Evolutionary conservation across 2,797 vertebrate genomes (phyloP).

Genomic region (Sciurus vulgaris): DNA sequence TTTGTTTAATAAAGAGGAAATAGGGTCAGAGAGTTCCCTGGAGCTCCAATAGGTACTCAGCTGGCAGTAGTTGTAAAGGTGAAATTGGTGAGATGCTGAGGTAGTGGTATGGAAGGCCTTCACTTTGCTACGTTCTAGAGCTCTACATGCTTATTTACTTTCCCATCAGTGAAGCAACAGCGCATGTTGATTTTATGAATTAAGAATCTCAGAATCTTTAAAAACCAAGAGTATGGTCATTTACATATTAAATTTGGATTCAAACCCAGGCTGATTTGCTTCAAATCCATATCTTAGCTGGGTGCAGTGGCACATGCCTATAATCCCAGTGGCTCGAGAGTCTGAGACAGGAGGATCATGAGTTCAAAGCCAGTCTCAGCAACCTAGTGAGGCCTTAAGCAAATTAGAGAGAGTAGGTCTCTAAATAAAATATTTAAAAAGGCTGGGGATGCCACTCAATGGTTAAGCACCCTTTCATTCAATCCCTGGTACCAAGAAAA

Average conservation of each 20-base stretch:
- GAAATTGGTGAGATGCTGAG: background rate
- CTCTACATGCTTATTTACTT: background rate
- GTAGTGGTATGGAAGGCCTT: background rate
- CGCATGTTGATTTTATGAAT: background rate
- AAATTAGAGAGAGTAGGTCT: too few species aligned
- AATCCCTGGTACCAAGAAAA: too few species aligned
- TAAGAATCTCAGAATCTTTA: background rate
- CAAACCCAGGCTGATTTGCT: background rate
- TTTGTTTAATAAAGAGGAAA: background rate
- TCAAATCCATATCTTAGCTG: background rate
- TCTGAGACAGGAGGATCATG: too few species aligned
- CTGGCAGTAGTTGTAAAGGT: fast-evolving
- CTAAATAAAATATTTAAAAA: too few species aligned
- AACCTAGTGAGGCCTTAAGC: too few species aligned
- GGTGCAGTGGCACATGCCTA: fast-evolving
- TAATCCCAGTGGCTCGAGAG: too few species aligned
- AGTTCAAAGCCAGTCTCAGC: too few species aligned
- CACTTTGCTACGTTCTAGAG: background rate
- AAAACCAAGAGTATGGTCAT: background rate
- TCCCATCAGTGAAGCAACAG: background rate
- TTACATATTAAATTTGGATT: background rate
- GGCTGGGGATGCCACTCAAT: too few species aligned
- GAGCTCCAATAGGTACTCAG: background rate
- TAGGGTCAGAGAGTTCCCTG: background rate
- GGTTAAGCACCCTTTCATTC: too few species aligned